Percentiles rank a stretch among this genome's conserved stretches.
These are phyloP conservation scores for Hirudinaria manillensis DNA, from an alignment of 2,888 invertebrate genomes.

Conservation along the genomic window DNA sequence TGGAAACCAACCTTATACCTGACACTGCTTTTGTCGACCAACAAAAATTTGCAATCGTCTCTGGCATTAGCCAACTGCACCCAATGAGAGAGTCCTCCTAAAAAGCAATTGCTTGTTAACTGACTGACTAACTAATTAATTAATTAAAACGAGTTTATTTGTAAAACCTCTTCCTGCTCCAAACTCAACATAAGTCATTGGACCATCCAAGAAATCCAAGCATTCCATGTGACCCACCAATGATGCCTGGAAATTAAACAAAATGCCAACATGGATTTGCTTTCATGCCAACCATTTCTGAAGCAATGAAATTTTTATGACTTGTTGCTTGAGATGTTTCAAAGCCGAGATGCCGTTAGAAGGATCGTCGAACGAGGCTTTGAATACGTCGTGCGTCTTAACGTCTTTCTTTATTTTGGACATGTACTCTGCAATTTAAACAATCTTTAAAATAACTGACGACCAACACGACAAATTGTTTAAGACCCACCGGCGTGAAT, in stretches of 20 bases:
- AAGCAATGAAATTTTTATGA: slow-evolving; percentile 31
- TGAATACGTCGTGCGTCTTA: slow-evolving; percentile 46
- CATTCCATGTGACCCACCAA: slow-evolving; percentile 67
- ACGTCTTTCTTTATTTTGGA: slow-evolving; percentile 39
- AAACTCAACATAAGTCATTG: slow-evolving; percentile 74
- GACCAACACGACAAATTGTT: background rate
- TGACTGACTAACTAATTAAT: too few relatives aligned
- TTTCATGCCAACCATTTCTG: background rate
- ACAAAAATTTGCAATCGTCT: slow-evolving; percentile 60
- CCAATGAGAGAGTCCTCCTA: slow-evolving; percentile 74
- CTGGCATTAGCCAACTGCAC: slow-evolving; percentile 62
- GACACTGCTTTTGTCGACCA: slow-evolving; percentile 73
- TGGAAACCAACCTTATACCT: slow-evolving; percentile 64
- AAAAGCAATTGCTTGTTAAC: slow-evolving; percentile 20
- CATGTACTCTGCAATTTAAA: slow-evolving; percentile 24
- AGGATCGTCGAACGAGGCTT: slow-evolving; percentile 48
- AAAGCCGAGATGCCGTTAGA: slow-evolving; percentile 49
- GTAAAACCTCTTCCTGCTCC: slow-evolving; percentile 79
- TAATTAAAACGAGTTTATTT: too few relatives aligned
- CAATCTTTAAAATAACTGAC: background rate
- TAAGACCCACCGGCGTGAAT: slow-evolving; percentile 43
- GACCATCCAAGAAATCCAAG: slow-evolving; percentile 60
- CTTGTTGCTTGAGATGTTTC: slow-evolving; percentile 72
- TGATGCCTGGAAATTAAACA: slow-evolving; percentile 58
- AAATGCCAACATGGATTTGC: background rate